Evolutionary conservation across 1,140 invertebrate species (phyloP).

Genomic region (Cotesia vestalis): DNA sequence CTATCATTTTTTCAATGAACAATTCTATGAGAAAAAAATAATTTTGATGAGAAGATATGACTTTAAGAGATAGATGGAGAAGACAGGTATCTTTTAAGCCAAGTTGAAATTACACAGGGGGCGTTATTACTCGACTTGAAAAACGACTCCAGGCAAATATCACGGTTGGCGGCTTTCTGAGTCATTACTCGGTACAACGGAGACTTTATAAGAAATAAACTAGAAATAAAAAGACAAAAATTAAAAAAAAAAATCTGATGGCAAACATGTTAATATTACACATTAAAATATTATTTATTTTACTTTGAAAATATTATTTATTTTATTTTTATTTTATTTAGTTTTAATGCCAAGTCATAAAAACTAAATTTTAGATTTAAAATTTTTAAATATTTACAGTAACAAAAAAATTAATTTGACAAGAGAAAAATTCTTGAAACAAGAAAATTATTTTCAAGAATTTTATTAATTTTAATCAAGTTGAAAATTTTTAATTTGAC

Average conservation of each 20-base stretch:
- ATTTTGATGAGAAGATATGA: conserved; percentile 5
- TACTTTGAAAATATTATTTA: too few relatives aligned
- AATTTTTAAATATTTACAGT: too few relatives aligned
- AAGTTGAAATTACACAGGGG: conserved; percentile 10
- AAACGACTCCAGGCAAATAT: conserved; percentile 23
- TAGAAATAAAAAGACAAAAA: background rate
- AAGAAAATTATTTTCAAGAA: too few relatives aligned
- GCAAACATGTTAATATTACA: too few relatives aligned
- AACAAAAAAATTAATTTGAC: too few relatives aligned
- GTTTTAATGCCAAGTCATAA: too few relatives aligned
- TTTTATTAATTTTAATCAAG: too few relatives aligned
- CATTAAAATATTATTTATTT: too few relatives aligned
- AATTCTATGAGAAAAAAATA: background rate
- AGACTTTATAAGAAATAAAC: background rate
- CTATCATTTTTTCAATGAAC: background rate
- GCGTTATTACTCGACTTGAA: conserved; percentile 25
- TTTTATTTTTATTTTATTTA: too few relatives aligned
- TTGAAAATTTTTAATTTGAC: too few relatives aligned
- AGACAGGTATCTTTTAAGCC: conserved; percentile 8
- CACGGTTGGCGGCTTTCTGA: background rate
- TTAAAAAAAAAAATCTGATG: background rate
- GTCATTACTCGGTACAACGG: background rate
- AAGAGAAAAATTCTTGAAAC: too few relatives aligned
- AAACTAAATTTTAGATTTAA: too few relatives aligned
- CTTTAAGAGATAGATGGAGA: background rate